Evolutionary conservation across 2,888 invertebrate genomes (phyloP).

Genomic region (Eueremaeus valkanovi): DNA sequence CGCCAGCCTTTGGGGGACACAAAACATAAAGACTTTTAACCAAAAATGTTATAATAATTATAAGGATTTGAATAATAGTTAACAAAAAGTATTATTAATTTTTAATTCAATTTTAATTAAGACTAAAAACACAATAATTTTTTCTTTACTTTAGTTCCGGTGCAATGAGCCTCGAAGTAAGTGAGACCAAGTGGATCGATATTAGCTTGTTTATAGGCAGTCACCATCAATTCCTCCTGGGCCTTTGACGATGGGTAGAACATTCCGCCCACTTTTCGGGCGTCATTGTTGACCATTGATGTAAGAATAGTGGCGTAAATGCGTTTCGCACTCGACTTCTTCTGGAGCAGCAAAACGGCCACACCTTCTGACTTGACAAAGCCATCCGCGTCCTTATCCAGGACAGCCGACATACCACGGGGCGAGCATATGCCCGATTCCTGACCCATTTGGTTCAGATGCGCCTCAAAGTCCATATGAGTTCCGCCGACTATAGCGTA

Average conservation of each 20-base stretch:
- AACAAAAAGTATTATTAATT: no score
- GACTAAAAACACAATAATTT: no score
- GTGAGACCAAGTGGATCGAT: conserved; percentile 74
- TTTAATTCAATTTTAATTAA: no score
- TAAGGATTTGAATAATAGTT: no score
- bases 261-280: conserved; percentile 69
- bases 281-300: conserved; percentile 87
- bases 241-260: conserved; percentile 60
- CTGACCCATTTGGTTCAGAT: conserved; percentile 69
- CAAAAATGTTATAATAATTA: no score
- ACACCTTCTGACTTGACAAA: conserved; percentile 79
- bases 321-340: conserved; percentile 66
- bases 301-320: conserved; percentile 81
- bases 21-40: conserved; percentile 58
- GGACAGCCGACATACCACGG: conserved; percentile 88
- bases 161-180: conserved; percentile 96
- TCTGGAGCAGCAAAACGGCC: conserved; percentile 67
- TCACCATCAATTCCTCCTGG: conserved; percentile 63
- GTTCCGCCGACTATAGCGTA: conserved; percentile 69
- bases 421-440: conserved; percentile 85
- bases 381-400: conserved; percentile 84
- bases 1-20: no score
- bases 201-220: conserved; percentile 77
- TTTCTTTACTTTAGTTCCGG: conserved; percentile 76
- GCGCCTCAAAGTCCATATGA: conserved; percentile 55